Conservation (phyloP, 2,888 invertebrate genomes). For the Pseudanteris insignis region DNA sequence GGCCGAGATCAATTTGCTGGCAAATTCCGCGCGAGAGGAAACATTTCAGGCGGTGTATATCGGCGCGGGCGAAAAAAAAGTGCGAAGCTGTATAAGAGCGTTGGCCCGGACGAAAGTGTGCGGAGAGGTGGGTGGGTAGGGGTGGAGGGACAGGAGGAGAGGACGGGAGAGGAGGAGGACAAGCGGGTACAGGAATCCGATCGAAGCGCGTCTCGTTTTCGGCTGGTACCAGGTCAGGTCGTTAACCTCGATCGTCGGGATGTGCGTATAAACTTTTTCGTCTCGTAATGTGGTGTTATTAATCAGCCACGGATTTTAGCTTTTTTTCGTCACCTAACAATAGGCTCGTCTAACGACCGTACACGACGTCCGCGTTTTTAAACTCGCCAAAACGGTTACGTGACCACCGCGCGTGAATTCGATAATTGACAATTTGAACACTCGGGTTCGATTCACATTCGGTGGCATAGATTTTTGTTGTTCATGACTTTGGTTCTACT, state of each 20-base stretch:
- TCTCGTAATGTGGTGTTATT: conserved; percentile 30
- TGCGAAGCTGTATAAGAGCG: conserved; percentile 25
- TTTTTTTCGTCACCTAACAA: too few relatives aligned
- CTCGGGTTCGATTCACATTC: too few relatives aligned
- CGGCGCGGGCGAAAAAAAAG: conserved; percentile 32
- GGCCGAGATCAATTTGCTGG: conserved; percentile 30
- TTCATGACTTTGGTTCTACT: too few relatives aligned
- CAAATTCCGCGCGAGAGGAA: conserved; percentile 21
- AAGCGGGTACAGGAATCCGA: conserved; percentile 33
- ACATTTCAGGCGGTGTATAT: conserved; percentile 27
- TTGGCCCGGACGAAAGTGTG: too few relatives aligned
- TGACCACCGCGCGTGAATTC: too few relatives aligned
- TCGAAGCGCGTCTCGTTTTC: conserved; percentile 41
- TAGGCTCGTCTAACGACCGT: too few relatives aligned
- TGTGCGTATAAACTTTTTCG: conserved; percentile 42
- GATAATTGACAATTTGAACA: too few relatives aligned
- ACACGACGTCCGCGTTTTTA: too few relatives aligned
- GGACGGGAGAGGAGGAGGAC: background rate
- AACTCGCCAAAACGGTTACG: too few relatives aligned
- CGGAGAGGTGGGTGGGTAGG: too few relatives aligned
- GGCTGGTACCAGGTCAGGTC: conserved; percentile 47
- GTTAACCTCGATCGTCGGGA: conserved; percentile 52
- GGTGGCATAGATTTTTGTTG: too few relatives aligned
- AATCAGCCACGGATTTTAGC: conserved; percentile 26
- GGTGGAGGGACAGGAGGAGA: background rate